Evolutionary conservation across 2,797 vertebrate species (phyloP), one percentile per base, ranked within the genome.

Genomic region (Garrulus glandarius): DNA sequence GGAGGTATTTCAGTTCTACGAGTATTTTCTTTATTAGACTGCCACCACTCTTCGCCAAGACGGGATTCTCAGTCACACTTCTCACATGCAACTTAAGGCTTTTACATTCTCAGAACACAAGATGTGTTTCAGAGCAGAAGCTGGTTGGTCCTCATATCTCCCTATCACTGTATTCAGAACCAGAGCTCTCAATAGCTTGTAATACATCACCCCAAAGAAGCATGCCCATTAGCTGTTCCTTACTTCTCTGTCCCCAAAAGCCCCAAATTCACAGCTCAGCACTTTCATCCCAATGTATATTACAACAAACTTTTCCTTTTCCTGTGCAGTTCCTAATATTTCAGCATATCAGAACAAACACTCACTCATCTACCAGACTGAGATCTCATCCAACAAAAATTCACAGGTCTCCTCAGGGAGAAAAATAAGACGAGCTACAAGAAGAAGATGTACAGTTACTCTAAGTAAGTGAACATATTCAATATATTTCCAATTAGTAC

Each of bases 141-240:
- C 5, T 43, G 20, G 3, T 2, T 67, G 20, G 18, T 70, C 30
- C 8, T 81, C 3, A 0, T 34, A 63, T 34, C 30, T 49, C 13
- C 7, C 26, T 24, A n/a, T 30, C 22, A 63, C 14, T 7, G 10
- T 12, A 17, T 30, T 70, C 39, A 77, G 47, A 67, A 10, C 4
- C 17, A 75, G 11, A 71, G 22, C 13, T 47, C 36, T 56, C 30
- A 44, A 15, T 2, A 59, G 6, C 8, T 39, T 60, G 15, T 30
- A 87, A 75, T 5, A 74, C 4, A 56, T 11, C 26, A 86, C 7
- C 13, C 15, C 24, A 59, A 74, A 84, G 30, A 32, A 89, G 11
- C 3, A 11, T 5, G 26, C 5, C 15, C 26, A 32, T 75, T 29
- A 44, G 5, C 36, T 15, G 4, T 9, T 77, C 20, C 41, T 68